These are phyloP conservation scores for Hafferia zeledoni DNA, from an alignment of 2,797 vertebrate species.

Conservation along the genomic window DNA sequence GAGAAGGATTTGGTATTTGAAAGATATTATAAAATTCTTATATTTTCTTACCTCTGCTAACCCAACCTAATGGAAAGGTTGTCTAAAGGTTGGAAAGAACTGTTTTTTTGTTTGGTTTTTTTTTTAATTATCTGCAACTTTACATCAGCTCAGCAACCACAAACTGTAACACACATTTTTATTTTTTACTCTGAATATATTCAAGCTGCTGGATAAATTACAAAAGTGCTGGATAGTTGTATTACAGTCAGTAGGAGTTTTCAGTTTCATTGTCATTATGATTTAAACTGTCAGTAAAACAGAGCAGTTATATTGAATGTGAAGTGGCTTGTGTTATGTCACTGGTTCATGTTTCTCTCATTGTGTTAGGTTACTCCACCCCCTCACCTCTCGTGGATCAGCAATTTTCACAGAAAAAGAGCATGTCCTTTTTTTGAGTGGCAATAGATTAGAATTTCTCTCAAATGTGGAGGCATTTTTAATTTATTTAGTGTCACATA, in stretches of 20 bases:
- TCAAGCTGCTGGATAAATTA: slow-evolving; percentile 4
- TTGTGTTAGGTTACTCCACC: not conserved
- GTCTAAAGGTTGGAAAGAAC: not conserved
- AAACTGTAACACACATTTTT: not conserved
- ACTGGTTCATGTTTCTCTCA: not conserved
- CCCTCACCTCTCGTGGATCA: not conserved
- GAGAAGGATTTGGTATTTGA: not conserved
- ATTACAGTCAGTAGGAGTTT: slow-evolving; percentile 35
- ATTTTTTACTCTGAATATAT: not conserved
- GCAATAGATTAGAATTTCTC: not conserved
- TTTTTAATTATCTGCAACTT: not conserved
- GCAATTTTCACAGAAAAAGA: not conserved
- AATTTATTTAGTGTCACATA: not conserved
- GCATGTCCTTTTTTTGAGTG: not conserved
- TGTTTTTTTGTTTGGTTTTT: not conserved
- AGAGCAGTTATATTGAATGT: not conserved
- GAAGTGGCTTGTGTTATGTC: not conserved
- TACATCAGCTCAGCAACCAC: not conserved
- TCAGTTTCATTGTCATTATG: slow-evolving; percentile 52
- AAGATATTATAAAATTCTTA: not conserved
- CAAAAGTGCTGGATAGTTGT: slow-evolving; percentile 20
- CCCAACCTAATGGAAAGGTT: slow-evolving; percentile 5
- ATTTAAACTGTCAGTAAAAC: slow-evolving; percentile 53
- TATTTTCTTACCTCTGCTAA: not conserved
- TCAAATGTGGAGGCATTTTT: not conserved